A percentile compares a stretch with the other conserved stretches of the same genome.
phyloP scores from a whole-genome alignment of 2,113 vertebrate genomes.

The Peromyscus polionotus region DNA sequence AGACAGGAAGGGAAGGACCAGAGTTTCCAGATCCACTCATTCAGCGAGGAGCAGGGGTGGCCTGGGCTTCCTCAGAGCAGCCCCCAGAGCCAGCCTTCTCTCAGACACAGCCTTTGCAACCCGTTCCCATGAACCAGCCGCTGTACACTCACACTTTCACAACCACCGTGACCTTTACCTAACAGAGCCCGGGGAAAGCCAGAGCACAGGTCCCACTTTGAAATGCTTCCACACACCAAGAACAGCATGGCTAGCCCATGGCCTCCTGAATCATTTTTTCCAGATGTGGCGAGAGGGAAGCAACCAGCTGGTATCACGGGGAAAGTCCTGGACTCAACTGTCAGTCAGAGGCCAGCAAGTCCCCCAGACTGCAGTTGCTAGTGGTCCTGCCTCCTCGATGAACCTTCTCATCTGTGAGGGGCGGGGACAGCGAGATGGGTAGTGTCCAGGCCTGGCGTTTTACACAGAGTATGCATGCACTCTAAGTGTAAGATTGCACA shows the following conservation, averaged over 20 bases:
- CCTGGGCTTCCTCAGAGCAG: not conserved
- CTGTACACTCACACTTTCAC: not conserved
- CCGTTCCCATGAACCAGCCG: conserved; percentile 33
- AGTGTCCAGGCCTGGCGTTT: not conserved
- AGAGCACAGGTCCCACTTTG: conserved; percentile 46
- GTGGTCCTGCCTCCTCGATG: not conserved
- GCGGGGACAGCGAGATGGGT: not conserved
- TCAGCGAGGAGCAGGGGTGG: not conserved
- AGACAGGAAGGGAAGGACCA: not conserved
- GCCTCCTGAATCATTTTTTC: conserved; percentile 70
- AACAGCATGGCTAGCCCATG: not conserved
- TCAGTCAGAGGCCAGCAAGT: not conserved
- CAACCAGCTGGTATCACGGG: conserved; percentile 3
- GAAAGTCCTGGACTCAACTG: conserved; percentile 36
- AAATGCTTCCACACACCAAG: conserved; percentile 28
- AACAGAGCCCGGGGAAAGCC: conserved; percentile 62
- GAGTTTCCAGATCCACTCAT: not conserved
- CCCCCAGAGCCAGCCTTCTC: conserved; percentile 18
- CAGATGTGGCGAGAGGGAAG: conserved; percentile 24
- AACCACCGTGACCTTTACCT: conserved; percentile 69
- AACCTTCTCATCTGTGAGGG: not conserved
- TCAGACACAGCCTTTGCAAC: conserved; percentile 8
- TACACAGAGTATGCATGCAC: not conserved
- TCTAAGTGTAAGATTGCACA: not conserved
- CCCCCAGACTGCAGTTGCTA: not conserved